Percentiles rank a stretch among this genome's conserved stretches.
These are phyloP conservation scores for Ochotona curzoniae DNA, from an alignment of 2,113 vertebrate genomes.

Conservation along the genomic window DNA sequence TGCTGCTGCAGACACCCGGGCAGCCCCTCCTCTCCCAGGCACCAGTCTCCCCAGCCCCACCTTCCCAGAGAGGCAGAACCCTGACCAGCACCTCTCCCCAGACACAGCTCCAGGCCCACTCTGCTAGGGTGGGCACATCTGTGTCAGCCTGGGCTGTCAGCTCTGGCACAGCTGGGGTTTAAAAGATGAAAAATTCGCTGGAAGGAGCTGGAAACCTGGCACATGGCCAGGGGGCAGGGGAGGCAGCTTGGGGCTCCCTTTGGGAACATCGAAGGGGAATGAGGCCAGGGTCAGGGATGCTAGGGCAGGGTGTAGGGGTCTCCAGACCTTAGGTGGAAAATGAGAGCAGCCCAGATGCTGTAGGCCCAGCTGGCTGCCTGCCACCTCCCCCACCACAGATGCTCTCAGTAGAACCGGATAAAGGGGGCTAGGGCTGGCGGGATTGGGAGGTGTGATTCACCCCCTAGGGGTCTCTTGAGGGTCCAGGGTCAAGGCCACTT, in stretches of 20 bases:
- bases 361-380: not conserved
- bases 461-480: not conserved
- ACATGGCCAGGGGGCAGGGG: not conserved
- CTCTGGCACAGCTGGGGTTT: too few species aligned
- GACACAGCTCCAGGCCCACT: too few species aligned
- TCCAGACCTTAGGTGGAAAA: too few species aligned
- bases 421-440: not conserved
- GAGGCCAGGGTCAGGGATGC: too few species aligned
- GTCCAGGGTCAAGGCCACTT: not conserved
- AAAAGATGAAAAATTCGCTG: too few species aligned
- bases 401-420: not conserved
- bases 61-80: not conserved
- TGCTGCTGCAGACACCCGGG: not conserved
- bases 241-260: not conserved
- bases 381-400: not conserved
- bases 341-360: not conserved
- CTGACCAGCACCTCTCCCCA: not conserved
- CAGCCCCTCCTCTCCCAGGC: not conserved
- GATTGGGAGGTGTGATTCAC: not conserved
- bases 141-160: too few species aligned
- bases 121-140: too few species aligned
- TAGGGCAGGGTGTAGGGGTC: too few species aligned
- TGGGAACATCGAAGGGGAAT: too few species aligned
- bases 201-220: too few species aligned
- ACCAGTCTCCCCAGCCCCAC: accelerated